These are phyloP conservation scores for Nebria salina DNA, from an alignment of 2,888 invertebrate species.

Conservation along the genomic window DNA sequence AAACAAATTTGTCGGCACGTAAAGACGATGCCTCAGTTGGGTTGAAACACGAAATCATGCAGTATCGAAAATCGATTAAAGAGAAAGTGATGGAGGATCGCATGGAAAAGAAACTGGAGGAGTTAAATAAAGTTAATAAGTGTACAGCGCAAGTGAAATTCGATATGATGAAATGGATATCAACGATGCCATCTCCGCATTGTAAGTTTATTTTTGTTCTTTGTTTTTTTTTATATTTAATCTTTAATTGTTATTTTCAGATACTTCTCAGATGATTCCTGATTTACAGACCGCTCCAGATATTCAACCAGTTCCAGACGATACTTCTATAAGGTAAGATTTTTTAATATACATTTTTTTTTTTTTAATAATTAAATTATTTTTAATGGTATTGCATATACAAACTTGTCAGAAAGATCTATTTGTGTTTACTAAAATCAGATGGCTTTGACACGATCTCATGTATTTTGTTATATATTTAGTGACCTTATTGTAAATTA, in stretches of 20 bases:
- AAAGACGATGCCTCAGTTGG: slow-evolving; percentile 18
- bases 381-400: no score
- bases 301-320: not conserved
- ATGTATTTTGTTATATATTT: no score
- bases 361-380: no score
- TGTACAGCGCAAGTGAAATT: not conserved
- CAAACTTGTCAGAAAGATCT: no score
- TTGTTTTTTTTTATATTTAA: not conserved
- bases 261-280: not conserved
- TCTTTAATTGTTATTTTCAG: slow-evolving; percentile 25
- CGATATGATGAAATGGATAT: not conserved
- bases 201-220: not conserved
- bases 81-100: slow-evolving; percentile 25
- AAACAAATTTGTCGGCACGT: not conserved
- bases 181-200: not conserved
- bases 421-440: no score
- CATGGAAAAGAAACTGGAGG: slow-evolving; percentile 31
- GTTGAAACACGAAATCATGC: slow-evolving; percentile 38
- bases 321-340: slow-evolving; percentile 19
- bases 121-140: slow-evolving; percentile 4
- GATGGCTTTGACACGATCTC: no score
- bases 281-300: not conserved
- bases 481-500: no score
- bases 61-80: slow-evolving; percentile 31
- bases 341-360: slow-evolving; percentile 9